Conservation (phyloP, 1,140 invertebrate genomes). For the Drosophila arizonae region DNA sequence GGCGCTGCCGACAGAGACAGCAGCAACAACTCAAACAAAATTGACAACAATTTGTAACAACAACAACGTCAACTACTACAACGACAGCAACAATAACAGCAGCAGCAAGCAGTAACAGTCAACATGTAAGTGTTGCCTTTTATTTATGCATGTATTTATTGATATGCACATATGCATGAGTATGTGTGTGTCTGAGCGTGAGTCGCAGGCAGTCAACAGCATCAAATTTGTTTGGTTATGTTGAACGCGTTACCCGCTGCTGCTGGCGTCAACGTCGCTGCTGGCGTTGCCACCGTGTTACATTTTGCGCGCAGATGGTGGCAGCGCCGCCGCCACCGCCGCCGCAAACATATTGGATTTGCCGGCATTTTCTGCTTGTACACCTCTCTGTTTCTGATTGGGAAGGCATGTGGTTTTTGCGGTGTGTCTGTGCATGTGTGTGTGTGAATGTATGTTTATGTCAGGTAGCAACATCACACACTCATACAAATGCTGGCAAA, state of each 20-base stretch:
- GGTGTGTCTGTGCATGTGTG: slow-evolving; percentile 13
- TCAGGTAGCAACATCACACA: slow-evolving; percentile 40
- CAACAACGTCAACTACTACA: slow-evolving; percentile 10
- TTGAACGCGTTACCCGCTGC: slow-evolving; percentile 35
- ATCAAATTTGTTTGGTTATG: slow-evolving; percentile 56
- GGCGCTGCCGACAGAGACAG: slow-evolving; percentile 19
- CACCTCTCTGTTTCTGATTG: slow-evolving; percentile 46
- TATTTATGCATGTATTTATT: slow-evolving; percentile 16
- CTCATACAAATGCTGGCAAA: slow-evolving; percentile 36
- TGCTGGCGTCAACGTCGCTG: slow-evolving; percentile 49
- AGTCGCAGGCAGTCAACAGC: slow-evolving; percentile 23
- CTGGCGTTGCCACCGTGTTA: slow-evolving; percentile 50
- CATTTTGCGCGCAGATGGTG: slow-evolving; percentile 40
- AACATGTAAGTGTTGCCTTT: slow-evolving; percentile 37
- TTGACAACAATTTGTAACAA: slow-evolving; percentile 22
- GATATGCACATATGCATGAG: slow-evolving; percentile 4
- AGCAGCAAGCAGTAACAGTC: slow-evolving; percentile 20
- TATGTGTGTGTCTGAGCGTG: background rate
- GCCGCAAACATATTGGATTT: slow-evolving; percentile 47
- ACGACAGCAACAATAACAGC: background rate
- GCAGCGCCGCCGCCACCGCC: slow-evolving; percentile 29
- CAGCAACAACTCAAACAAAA: slow-evolving; percentile 18
- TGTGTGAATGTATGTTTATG: slow-evolving; percentile 15
- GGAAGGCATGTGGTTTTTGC: slow-evolving; percentile 48
- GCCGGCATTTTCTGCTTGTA: slow-evolving; percentile 48